phyloP scores from a whole-genome alignment of 2,888 invertebrate genomes.

The Neoaliturus tenellus region DNA sequence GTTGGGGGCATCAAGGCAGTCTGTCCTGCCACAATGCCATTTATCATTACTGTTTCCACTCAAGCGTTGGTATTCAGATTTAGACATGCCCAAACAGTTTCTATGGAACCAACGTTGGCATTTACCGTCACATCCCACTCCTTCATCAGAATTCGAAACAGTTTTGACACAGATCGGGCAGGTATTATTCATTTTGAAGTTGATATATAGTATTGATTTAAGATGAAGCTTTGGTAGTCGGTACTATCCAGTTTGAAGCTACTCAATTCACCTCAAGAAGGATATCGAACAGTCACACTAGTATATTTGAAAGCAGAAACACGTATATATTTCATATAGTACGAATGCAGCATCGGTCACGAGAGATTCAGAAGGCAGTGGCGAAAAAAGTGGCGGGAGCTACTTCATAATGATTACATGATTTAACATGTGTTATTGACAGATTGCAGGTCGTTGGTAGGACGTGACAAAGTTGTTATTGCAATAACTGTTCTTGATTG shows the following conservation, averaged over 20 bases:
- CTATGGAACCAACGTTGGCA: slow-evolving; percentile 12
- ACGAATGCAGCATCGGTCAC: neutral
- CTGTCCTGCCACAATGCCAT: neutral
- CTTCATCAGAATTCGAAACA: neutral
- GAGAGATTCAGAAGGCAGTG: neutral
- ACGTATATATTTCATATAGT: neutral
- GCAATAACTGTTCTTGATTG: no score
- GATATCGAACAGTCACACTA: neutral
- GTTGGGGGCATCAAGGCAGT: neutral
- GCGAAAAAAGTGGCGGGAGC: no score
- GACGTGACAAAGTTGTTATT: no score
- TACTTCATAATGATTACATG: no score
- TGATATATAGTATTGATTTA: neutral
- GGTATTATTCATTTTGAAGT: no score
- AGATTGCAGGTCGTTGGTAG: no score
- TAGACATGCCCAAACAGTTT: neutral
- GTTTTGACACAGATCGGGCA: neutral
- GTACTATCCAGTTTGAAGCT: neutral
- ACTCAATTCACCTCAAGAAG: neutral
- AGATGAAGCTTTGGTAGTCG: neutral
- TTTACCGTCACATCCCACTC: neutral
- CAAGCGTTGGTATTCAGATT: no score
- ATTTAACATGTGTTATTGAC: no score
- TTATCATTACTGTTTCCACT: neutral
- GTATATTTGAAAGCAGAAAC: neutral